Base-by-base conservation (phyloP, 2,113 vertebrate species). In the Pungitius pungitius region DNA sequence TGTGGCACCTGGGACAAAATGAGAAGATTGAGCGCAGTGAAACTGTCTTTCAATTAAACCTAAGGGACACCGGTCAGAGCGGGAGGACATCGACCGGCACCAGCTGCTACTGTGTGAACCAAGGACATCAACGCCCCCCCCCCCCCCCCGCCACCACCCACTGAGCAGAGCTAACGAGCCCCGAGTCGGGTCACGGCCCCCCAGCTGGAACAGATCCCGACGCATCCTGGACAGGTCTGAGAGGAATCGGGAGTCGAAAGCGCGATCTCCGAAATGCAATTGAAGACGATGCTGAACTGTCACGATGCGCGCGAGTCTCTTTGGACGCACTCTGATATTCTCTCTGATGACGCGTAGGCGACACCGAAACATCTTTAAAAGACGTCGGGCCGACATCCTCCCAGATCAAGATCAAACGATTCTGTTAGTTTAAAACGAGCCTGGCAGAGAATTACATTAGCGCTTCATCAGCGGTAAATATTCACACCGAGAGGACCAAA, bases 1-100 rank as follows among this genome's bases (percentile, higher is more conserved):
- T 95, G 0, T 96, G 96, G 90, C 98, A 99, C 91, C 98, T 99
- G 89, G 22, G 67, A 67, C 18, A 45, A 62, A 81, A 58, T 52
- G 58, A 73, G 24, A 78, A 62, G 8, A 37, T 37, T 24, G 35
- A 69, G 59, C 65, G n/a, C n/a, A n/a, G n/a, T n/a, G n/a, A n/a
- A n/a, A n/a, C n/a, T 6, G 6, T 35, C 4, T 68, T 69, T 60
- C 8, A 80, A 52, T 68, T 80, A 14, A 40, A 30, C 42, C 14
- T 27, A 18, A 45, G n/a, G n/a, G n/a, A n/a, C n/a, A n/a, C n/a
- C n/a, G n/a, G n/a, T n/a, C n/a, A n/a, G n/a, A n/a, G n/a, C n/a
- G n/a, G n/a, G n/a, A n/a, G n/a, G n/a, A n/a, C n/a, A n/a, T n/a
- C n/a, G n/a, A n/a, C n/a, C n/a, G n/a, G n/a, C n/a, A n/a, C n/a